Evolutionary conservation across 2,888 invertebrate genomes (phyloP).

Genomic region (Drosophila borborema): DNA sequence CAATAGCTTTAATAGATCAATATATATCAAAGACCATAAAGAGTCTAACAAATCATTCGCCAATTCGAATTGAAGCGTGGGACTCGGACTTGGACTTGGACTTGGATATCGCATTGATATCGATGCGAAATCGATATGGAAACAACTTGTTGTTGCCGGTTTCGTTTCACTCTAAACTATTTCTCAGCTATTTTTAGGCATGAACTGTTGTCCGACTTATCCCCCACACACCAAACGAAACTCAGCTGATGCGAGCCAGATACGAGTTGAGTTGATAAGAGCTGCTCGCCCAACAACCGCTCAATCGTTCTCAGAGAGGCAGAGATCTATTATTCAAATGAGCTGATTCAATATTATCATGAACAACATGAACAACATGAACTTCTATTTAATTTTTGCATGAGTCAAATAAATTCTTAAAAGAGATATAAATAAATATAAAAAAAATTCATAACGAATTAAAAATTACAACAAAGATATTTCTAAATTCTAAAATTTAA

Average conservation of each 20-base stretch:
- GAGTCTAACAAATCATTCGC: background rate
- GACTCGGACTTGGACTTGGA: conserved; percentile 46
- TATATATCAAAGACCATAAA: conserved; percentile 34
- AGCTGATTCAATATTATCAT: background rate
- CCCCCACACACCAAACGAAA: background rate
- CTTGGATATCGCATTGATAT: conserved; percentile 40
- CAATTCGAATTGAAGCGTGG: conserved; percentile 50
- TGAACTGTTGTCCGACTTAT: conserved; percentile 16
- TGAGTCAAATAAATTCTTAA: too few relatives aligned
- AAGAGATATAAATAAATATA: too few relatives aligned
- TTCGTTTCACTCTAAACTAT: conserved; percentile 22
- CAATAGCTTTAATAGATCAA: conserved; percentile 4
- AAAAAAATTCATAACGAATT: too few relatives aligned
- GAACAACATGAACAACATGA: background rate
- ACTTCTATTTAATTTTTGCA: background rate
- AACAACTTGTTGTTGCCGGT: conserved; percentile 47
- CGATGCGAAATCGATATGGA: conserved; percentile 4
- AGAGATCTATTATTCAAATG: background rate
- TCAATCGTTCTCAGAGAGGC: too few relatives aligned
- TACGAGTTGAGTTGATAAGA: conserved; percentile 22
- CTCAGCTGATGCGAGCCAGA: background rate
- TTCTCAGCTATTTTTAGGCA: conserved; percentile 52
- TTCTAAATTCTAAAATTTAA: too few relatives aligned
- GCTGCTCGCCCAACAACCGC: background rate
- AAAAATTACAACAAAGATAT: too few relatives aligned